phyloP scores from a whole-genome alignment of 2,888 invertebrate genomes.

The Agelastica alni region DNA sequence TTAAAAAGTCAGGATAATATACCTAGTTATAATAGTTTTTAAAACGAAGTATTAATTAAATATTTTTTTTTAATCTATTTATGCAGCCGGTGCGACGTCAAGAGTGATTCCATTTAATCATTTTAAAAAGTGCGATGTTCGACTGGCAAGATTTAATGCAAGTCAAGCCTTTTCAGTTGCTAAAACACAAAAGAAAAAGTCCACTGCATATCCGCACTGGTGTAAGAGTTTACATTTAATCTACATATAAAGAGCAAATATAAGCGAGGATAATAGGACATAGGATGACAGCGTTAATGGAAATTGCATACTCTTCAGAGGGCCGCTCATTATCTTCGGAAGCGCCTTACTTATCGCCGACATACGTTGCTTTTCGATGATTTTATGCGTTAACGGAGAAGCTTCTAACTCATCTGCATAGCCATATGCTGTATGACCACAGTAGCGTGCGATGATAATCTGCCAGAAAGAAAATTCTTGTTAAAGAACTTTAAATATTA shows the following conservation, averaged over 20 bases:
- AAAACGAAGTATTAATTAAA: too few relatives aligned
- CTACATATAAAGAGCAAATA: slow-evolving; percentile 28
- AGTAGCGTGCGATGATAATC: background rate
- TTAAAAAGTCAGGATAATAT: too few relatives aligned
- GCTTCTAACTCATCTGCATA: slow-evolving; percentile 8
- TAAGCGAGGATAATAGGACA: slow-evolving; percentile 28
- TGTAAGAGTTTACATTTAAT: slow-evolving; percentile 24
- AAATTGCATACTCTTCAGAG: slow-evolving; percentile 29
- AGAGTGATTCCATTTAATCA: background rate
- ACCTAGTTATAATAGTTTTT: too few relatives aligned
- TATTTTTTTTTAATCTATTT: too few relatives aligned
- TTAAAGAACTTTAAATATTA: too few relatives aligned
- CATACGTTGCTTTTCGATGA: slow-evolving; percentile 23
- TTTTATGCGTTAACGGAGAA: slow-evolving; percentile 28
- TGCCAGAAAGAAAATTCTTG: too few relatives aligned
- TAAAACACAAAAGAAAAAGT: slow-evolving; percentile 17
- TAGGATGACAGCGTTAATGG: slow-evolving; percentile 31
- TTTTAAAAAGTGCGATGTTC: background rate
- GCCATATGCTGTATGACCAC: slow-evolving; percentile 1
- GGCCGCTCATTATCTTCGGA: slow-evolving; percentile 25
- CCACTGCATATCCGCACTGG: slow-evolving; percentile 1
- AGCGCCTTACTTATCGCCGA: slow-evolving; percentile 28
- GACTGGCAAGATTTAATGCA: slow-evolving; percentile 2
- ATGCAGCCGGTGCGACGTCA: too few relatives aligned
- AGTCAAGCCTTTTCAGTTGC: slow-evolving; percentile 15